phyloP scores from a whole-genome alignment of 2,797 vertebrate genomes.

The Helostoma temminkii region DNA sequence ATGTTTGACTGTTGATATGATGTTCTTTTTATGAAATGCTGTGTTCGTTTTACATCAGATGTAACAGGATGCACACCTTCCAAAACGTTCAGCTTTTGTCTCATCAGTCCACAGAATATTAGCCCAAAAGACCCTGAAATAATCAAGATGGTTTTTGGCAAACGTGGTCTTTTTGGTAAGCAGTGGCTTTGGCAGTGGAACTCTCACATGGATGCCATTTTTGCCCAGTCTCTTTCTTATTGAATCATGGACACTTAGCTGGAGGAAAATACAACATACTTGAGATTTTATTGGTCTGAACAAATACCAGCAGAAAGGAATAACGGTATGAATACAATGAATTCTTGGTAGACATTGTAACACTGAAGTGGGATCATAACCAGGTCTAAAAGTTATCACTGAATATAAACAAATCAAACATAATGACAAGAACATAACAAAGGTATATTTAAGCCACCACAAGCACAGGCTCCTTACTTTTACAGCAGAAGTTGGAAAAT shows the following conservation, averaged over 20 bases:
- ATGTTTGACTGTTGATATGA: too few relatives aligned
- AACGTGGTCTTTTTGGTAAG: too few relatives aligned
- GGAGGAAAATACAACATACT: not conserved
- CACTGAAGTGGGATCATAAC: conserved; percentile 21
- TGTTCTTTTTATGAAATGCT: too few relatives aligned
- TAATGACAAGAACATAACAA: not conserved
- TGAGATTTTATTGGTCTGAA: conserved; percentile 65
- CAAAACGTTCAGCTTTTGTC: too few relatives aligned
- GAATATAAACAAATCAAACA: conserved; percentile 10
- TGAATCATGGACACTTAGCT: not conserved
- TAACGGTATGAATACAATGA: conserved; percentile 29
- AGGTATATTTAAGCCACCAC: not conserved
- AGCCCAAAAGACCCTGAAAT: too few relatives aligned
- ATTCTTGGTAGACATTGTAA: conserved; percentile 29
- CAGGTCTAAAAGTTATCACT: conserved; percentile 21
- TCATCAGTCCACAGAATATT: too few relatives aligned
- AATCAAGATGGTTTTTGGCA: too few relatives aligned
- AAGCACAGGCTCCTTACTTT: not conserved
- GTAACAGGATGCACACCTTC: too few relatives aligned
- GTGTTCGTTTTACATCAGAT: too few relatives aligned
- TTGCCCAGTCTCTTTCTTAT: too few relatives aligned
- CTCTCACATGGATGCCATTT: too few relatives aligned
- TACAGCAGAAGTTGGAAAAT: conserved; percentile 18
- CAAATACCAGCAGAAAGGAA: conserved; percentile 56
- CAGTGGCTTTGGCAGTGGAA: too few relatives aligned